Percentiles rank a stretch among this genome's conserved stretches.
Conservation (phyloP, 2,888 invertebrate genomes). For the Zootermopsis nevadensis region DNA sequence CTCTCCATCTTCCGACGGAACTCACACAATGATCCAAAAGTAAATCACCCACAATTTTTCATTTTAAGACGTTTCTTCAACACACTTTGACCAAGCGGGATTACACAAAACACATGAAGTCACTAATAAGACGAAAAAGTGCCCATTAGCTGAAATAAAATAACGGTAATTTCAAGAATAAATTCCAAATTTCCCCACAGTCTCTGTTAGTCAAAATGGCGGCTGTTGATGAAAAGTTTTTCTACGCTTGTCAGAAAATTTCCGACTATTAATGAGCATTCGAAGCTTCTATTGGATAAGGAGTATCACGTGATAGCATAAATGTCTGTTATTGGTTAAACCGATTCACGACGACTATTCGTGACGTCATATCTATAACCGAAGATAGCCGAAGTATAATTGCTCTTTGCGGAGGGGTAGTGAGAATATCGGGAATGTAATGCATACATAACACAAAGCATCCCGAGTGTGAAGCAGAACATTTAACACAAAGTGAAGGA, state of each 20-base stretch:
- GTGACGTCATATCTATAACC: conserved; percentile 50
- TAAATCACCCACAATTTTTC: conserved; percentile 55
- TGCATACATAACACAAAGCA: conserved; percentile 41
- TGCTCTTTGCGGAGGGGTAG: conserved; percentile 52
- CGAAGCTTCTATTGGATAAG: conserved; percentile 62
- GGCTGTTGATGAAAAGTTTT: conserved; percentile 96
- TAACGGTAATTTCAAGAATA: conserved; percentile 76
- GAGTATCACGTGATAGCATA: conserved; percentile 64
- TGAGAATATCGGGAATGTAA: conserved; percentile 45
- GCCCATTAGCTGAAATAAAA: conserved; percentile 58
- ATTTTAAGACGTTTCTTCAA: conserved; percentile 60
- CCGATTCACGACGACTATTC: conserved; percentile 45
- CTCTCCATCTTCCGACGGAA: conserved; percentile 80
- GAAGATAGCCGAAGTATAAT: conserved; percentile 55
- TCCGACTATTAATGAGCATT: conserved; percentile 66
- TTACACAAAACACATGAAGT: conserved; percentile 54
- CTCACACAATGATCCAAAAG: conserved; percentile 74
- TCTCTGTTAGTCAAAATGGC: conserved; percentile 91
- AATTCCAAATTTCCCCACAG: conserved; percentile 80
- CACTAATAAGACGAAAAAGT: conserved; percentile 59
- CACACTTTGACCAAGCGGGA: conserved; percentile 60
- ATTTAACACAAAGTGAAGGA: background rate
- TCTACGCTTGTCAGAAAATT: conserved; percentile 92
- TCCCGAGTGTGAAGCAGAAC: background rate
- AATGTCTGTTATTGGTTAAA: conserved; percentile 61